Evolutionary conservation across 2,888 invertebrate species (phyloP).

Genomic region (Athalia cordata): DNA sequence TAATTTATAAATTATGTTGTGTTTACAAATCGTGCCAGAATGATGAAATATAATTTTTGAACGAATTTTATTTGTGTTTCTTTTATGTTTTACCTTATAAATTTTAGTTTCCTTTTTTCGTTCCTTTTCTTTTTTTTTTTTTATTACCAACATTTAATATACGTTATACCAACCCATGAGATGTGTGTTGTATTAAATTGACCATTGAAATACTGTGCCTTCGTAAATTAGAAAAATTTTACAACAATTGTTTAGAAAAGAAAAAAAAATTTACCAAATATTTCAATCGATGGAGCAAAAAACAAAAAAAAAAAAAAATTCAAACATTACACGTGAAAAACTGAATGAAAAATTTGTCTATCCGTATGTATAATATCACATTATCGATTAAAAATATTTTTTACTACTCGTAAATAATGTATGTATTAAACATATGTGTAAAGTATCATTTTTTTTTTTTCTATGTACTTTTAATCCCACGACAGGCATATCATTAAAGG

Average conservation of each 20-base stretch:
- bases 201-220: slow-evolving; percentile 18
- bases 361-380: background rate
- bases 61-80: slow-evolving; percentile 56
- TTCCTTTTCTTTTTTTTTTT: background rate
- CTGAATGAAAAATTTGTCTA: background rate
- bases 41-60: slow-evolving; percentile 73
- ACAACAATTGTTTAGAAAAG: background rate
- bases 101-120: slow-evolving; percentile 33
- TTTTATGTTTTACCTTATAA: slow-evolving; percentile 4
- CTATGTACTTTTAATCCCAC: background rate
- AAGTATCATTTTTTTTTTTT: background rate
- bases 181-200: background rate
- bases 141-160: background rate
- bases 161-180: background rate
- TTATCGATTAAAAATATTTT: no score
- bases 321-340: background rate
- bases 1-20: slow-evolving; percentile 74
- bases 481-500: slow-evolving; percentile 2
- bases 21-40: slow-evolving; percentile 71
- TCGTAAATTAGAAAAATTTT: slow-evolving; percentile 23
- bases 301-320: background rate
- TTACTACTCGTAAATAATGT: background rate
- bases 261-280: background rate
- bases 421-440: background rate
- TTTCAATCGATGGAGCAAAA: background rate